These are phyloP conservation scores for Rhingia rostrata DNA, from an alignment of 2,888 invertebrate species.

Conservation along the genomic window DNA sequence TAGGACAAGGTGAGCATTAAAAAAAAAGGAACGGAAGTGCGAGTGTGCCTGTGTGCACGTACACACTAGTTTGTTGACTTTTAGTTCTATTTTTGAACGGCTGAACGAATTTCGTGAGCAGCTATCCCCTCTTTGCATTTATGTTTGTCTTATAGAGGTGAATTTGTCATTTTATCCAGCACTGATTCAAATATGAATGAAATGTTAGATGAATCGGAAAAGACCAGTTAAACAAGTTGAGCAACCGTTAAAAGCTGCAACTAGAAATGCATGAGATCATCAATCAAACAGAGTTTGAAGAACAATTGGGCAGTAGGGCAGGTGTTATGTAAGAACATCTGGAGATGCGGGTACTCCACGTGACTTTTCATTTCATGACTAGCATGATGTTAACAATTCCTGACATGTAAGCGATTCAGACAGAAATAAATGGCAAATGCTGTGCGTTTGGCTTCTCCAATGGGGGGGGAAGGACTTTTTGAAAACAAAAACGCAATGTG, in stretches of 20 bases:
- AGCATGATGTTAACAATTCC: constrained; percentile 1
- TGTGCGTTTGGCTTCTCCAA: too few species aligned
- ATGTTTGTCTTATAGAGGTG: not conserved
- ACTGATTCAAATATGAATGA: constrained; percentile 1
- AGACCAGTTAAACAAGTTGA: constrained; percentile 6
- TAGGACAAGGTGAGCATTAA: constrained; percentile 52
- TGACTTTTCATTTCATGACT: not conserved
- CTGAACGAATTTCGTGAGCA: constrained; percentile 1
- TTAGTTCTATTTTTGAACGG: constrained; percentile 47
- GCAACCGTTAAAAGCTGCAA: not conserved
- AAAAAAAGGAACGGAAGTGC: not conserved
- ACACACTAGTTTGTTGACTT: constrained; percentile 43
- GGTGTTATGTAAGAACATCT: constrained; percentile 20
- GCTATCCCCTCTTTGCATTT: constrained; percentile 6
- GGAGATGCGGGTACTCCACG: not conserved
- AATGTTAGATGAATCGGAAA: not conserved
- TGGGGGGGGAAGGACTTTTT: not conserved
- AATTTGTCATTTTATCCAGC: not conserved
- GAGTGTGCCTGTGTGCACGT: constrained; percentile 12
- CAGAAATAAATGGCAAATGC: too few species aligned
- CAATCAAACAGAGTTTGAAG: not conserved
- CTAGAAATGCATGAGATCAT: not conserved
- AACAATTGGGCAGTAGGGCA: not conserved
- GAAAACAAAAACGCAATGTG: too few species aligned
- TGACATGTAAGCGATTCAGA: not conserved